phyloP scores from a whole-genome alignment of 2,797 vertebrate species.

The Spea hammondii region DNA sequence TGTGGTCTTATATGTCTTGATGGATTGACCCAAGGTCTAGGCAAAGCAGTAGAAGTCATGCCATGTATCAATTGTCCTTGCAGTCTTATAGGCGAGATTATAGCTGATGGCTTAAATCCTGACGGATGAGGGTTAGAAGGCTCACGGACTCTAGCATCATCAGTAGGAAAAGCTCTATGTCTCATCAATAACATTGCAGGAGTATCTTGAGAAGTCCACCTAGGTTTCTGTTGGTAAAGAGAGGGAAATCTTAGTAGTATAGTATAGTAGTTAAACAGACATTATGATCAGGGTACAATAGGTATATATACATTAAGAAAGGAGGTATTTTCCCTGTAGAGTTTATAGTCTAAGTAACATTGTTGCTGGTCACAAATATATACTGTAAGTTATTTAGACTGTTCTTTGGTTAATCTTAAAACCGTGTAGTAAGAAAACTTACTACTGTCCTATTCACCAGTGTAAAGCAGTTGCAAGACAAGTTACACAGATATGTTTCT shows the following conservation, averaged over 20 bases:
- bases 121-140: constrained; percentile 31
- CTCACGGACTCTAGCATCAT: constrained; percentile 6
- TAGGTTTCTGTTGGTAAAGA: constrained; percentile 53
- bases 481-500: no score
- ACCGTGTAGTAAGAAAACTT: no score
- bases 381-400: no score
- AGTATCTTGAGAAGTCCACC: constrained; percentile 62
- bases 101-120: constrained; percentile 10
- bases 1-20: constrained; percentile 18
- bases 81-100: constrained; percentile 32
- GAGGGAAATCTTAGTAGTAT: neutral
- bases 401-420: no score
- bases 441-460: no score
- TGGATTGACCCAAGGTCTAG: constrained; percentile 36
- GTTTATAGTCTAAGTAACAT: no score
- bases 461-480: no score
- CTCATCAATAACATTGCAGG: constrained; percentile 65
- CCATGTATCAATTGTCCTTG: constrained; percentile 52
- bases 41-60: constrained; percentile 6
- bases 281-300: no score
- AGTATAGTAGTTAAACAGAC: no score
- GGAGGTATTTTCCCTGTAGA: no score
- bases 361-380: no score
- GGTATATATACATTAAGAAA: no score
- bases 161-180: constrained; percentile 56